These are phyloP conservation scores for Porites evermanni DNA, from an alignment of 92 coral and sea anemone genomes.

Conservation along the genomic window DNA sequence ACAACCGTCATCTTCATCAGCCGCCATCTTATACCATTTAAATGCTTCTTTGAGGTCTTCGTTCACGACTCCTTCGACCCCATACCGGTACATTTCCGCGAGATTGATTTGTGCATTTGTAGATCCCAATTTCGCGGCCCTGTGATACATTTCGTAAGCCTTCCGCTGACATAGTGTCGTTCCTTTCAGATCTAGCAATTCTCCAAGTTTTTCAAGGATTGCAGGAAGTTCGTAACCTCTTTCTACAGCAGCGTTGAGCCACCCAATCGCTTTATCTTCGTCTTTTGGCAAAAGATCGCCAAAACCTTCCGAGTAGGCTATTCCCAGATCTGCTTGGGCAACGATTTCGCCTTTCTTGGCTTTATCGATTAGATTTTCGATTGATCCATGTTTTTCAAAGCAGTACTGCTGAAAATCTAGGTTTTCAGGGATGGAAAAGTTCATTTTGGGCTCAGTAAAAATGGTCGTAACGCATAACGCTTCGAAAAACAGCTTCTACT, in stretches of 20 bases:
- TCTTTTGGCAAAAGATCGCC: slow-evolving; percentile 48
- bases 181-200: slow-evolving; percentile 55
- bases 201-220: slow-evolving; percentile 32
- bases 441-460: background rate
- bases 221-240: slow-evolving; percentile 12
- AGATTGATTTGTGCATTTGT: slow-evolving; percentile 55
- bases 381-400: slow-evolving; percentile 47
- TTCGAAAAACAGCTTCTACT: too few relatives aligned
- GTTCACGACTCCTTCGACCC: slow-evolving; percentile 67
- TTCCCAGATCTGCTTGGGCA: slow-evolving; percentile 64
- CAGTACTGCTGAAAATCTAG: slow-evolving; percentile 4
- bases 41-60: slow-evolving; percentile 78
- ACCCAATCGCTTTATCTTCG: slow-evolving; percentile 69
- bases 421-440: background rate
- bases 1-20: slow-evolving; percentile 52
- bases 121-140: slow-evolving; percentile 61
- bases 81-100: slow-evolving; percentile 76
- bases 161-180: slow-evolving; percentile 45
- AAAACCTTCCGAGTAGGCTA: slow-evolving; percentile 53
- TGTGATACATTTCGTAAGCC: slow-evolving; percentile 66
- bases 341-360: slow-evolving; percentile 58
- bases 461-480: too few relatives aligned
- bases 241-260: slow-evolving; percentile 63
- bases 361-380: slow-evolving; percentile 34
- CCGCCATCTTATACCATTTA: slow-evolving; percentile 79